Evolutionary conservation across 2,113 vertebrate species (phyloP).

Genomic region (Spermophilus dauricus): DNA sequence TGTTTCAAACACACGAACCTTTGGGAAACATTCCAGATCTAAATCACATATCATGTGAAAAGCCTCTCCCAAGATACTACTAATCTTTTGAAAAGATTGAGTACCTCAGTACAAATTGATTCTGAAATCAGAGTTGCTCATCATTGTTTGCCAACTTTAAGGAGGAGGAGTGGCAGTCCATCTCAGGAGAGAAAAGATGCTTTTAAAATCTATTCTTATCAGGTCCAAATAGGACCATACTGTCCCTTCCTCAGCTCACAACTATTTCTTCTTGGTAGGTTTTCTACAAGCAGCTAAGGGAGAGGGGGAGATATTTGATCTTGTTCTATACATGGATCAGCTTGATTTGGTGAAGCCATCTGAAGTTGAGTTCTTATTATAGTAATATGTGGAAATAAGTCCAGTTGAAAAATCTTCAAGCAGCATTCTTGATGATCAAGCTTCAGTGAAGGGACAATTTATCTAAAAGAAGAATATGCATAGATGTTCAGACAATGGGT

Average conservation of each 20-base stretch:
- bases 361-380: not conserved
- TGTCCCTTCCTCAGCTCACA: not conserved
- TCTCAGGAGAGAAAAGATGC: not conserved
- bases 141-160: not conserved
- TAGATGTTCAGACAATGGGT: not conserved
- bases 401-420: not conserved
- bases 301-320: not conserved
- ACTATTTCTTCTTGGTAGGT: not conserved
- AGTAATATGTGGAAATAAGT: not conserved
- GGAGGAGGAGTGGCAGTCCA: not conserved
- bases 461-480: not conserved
- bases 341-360: not conserved
- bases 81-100: not conserved
- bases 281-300: not conserved
- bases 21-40: no score
- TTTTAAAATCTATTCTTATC: not conserved
- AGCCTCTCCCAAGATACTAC: not conserved
- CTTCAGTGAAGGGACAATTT: not conserved
- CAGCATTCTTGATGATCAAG: not conserved
- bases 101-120: not conserved
- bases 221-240: not conserved
- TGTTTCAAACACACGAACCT: no score
- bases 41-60: not conserved
- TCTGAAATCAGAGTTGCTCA: not conserved
- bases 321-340: not conserved